A percentile compares a stretch with the other conserved stretches of the same genome.
phyloP scores from a whole-genome alignment of 2,113 vertebrate species.

The Pelmatolapia mariae region DNA sequence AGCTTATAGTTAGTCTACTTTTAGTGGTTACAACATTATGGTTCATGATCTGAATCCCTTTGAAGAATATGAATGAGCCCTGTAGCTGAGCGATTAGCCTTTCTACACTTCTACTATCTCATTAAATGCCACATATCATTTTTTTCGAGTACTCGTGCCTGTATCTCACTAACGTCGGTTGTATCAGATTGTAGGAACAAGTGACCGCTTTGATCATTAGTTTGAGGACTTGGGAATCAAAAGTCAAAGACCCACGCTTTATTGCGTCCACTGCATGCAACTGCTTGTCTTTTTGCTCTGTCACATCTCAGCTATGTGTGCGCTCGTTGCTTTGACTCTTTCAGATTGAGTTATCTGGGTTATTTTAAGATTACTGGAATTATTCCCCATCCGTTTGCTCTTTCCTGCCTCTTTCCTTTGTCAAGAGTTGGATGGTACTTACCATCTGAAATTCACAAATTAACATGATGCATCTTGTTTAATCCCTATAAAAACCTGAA shows the following conservation, averaged over 20 bases:
- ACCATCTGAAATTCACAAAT: background rate
- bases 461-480: background rate
- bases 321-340: background rate
- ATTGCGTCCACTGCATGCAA: background rate
- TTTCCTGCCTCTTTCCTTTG: background rate
- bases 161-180: background rate
- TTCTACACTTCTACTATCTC: background rate
- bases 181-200: background rate
- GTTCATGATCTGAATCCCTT: background rate
- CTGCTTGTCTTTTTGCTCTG: background rate
- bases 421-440: background rate
- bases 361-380: background rate
- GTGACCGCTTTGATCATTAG: background rate
- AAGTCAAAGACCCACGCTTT: background rate
- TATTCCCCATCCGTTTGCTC: background rate
- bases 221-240: background rate
- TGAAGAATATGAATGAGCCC: background rate
- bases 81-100: background rate
- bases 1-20: background rate
- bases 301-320: background rate
- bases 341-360: background rate
- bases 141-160: accelerated
- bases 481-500: background rate
- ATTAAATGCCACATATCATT: background rate
- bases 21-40: background rate